Base-by-base conservation (phyloP, 2,797 vertebrate genomes). In the Neoniphon sammara region DNA sequence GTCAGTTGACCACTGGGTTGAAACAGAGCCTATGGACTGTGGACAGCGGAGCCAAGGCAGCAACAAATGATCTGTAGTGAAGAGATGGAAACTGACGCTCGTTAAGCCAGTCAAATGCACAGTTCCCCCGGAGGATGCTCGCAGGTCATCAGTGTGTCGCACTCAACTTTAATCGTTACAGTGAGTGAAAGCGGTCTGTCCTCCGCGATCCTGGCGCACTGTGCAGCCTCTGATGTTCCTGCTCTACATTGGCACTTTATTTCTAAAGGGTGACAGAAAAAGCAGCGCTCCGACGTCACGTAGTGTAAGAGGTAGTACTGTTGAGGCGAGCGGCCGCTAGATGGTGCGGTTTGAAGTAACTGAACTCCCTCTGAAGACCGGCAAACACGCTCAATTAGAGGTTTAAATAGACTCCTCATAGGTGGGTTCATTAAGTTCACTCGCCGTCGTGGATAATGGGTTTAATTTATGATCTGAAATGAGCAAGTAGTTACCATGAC, bases 161-260 rank as follows among this genome's bases (percentile, higher is more conserved):
- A 64, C 75, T 63, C 61, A 91, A 91, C 87, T 92, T 91, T 86
- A 20, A 53, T 61, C 68, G 55, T 52, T 72, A 47, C 76, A 72
- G 72, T 17, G 82, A 73, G 73, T 34, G 70, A 34, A 18, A 50
- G 77, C 71, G 83, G 82, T 78, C 66, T 75, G 72, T 69, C 71
- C 64, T 74, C 66, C 52, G 58, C 49, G 11, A 74, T 57, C 17
- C 60, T 46, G 70, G 54, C 73, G 75, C 39, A 70, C 69, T 39
- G 70, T 62, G 72, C 70, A 64, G 80, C 81, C 49, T 17, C 78
- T 74, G 88, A 64, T 61, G 84, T 69, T 71, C 64, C 84, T 61
- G 82, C 86, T 70, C 77, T 27, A 54, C 72, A 46, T 80, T 77
- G 85, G 21, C 88, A 93, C 90, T 91, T 90, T 87, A 65, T 81